These are phyloP conservation scores for Grapholita molesta DNA, from an alignment of 1,140 invertebrate genomes.

Conservation along the genomic window DNA sequence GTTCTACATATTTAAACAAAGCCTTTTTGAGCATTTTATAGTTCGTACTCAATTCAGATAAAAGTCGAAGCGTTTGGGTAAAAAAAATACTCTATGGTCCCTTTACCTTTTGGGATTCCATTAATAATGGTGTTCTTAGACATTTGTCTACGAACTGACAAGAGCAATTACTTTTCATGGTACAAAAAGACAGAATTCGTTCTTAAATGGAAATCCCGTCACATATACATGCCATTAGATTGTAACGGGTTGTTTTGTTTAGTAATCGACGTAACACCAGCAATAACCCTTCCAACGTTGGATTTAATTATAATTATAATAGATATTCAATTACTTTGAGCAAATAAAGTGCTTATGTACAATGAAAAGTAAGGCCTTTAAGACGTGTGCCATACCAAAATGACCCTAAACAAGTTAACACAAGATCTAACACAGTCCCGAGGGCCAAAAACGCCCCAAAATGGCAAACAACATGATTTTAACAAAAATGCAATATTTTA, in stretches of 20 bases:
- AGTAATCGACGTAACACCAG: not conserved
- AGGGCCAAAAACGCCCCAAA: not conserved
- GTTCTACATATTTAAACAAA: no score
- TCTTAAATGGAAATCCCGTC: no score
- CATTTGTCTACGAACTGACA: no score
- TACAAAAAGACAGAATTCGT: not conserved
- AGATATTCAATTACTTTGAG: not conserved
- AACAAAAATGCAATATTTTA: conserved; percentile 31
- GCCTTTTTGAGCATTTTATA: not conserved
- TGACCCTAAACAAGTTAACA: not conserved
- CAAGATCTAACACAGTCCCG: not conserved
- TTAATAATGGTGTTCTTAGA: not conserved
- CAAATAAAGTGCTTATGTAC: not conserved
- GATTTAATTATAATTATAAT: no score
- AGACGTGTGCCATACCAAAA: not conserved
- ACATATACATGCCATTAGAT: no score
- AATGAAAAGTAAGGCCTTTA: not conserved
- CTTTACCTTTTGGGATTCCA: conserved; percentile 25
- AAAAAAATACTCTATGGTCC: conserved; percentile 34
- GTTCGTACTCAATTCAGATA: not conserved
- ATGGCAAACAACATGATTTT: conserved; percentile 31
- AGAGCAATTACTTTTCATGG: not conserved
- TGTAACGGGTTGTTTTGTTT: no score
- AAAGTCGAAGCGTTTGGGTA: not conserved
- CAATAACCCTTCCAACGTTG: no score